phyloP scores from a whole-genome alignment of 2,113 vertebrate genomes.

The Stercorarius parasiticus region DNA sequence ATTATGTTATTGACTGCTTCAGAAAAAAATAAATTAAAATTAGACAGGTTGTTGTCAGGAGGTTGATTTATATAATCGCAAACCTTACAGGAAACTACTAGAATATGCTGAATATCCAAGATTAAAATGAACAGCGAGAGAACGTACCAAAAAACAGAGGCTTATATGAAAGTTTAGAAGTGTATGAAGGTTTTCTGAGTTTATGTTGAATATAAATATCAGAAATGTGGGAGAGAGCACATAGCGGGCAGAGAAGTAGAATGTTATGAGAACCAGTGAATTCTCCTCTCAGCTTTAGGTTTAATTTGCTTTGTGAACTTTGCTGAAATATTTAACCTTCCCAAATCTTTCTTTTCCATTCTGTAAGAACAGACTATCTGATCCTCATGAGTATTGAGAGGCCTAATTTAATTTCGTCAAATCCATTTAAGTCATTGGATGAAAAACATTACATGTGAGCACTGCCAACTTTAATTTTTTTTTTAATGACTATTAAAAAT shows the following conservation, averaged over 20 bases:
- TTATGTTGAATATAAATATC: background rate
- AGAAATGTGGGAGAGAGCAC: background rate
- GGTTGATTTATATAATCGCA: background rate
- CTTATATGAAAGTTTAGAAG: background rate
- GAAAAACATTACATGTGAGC: background rate
- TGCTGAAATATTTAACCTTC: background rate
- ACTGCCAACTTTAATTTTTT: background rate
- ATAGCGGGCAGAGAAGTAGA: background rate
- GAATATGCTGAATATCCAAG: background rate
- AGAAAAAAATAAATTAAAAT: background rate
- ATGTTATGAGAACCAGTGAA: background rate
- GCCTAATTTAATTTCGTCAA: conserved; percentile 10
- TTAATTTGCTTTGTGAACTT: background rate
- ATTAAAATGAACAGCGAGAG: background rate
- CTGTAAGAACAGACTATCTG: background rate
- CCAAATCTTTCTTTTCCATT: background rate
- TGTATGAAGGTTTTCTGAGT: background rate
- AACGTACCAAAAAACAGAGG: background rate
- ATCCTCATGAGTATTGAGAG: background rate
- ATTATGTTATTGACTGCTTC: background rate
- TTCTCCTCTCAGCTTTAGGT: background rate
- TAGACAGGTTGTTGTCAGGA: background rate
- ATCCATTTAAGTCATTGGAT: background rate
- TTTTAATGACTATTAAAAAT: background rate
- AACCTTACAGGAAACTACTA: background rate